Evolutionary conservation across 2,797 vertebrate genomes (phyloP), one percentile per base, ranked within the genome.

Genomic region (Falco novaeseelandiae): DNA sequence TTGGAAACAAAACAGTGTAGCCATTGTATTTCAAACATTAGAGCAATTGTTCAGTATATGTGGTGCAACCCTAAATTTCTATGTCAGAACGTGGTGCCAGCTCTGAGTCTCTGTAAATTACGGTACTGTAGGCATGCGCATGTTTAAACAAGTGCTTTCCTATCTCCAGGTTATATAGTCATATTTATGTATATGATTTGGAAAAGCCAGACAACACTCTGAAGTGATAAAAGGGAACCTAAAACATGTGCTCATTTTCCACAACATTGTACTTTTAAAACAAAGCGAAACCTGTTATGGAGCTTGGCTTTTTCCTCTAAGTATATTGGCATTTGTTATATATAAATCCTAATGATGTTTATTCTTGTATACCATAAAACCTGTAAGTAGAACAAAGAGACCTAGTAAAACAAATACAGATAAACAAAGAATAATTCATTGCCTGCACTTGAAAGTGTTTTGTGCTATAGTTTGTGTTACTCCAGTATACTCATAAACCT

Each of bases 1-100:
- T 67, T 97, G 85, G 93, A 97, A 91, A 96, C 93, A 93, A 96
- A 94, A 96, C 92, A 97, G 79, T 91, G 82, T 78, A 79, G 59
- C 66, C 89, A 96, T 96, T 97, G 94, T 97, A 81, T 95, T 97
- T 91, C 70, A 94, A 90, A 97, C 94, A 96, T 97, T 96, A 94
- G 83, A 91, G 85, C 93, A 95, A 97, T 94, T 97, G 96, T 96
- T 97, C 84, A 55, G 73, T 92, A 83, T 25, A 48, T 74, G 83
- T 92, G 94, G 91, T 85, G 62, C 72, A 96, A 96, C 87, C 32
- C 79, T 87, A 83, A 84, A 78, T 94, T 97, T 96, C 67, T 86
- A 1, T 96, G 92, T 95, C 86, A 96, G 96, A 93, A 73, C 46
- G 52, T 0, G 0, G 58, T 96, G 95, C 94, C 94, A 97, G 6